Conservation (phyloP, 2,113 vertebrate species). For the Thunnus thynnus region DNA sequence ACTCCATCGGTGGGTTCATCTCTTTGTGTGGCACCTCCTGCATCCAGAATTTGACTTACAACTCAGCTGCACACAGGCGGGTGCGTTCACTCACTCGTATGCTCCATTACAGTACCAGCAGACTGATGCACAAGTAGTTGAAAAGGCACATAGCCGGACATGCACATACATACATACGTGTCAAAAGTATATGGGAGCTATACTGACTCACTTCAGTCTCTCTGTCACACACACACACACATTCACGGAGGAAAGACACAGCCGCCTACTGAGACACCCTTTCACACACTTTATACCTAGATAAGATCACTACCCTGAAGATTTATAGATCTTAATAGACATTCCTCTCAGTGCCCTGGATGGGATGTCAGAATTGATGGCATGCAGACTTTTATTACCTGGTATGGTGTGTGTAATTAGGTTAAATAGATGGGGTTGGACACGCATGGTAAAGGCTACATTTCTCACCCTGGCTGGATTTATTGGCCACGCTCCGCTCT, state of each 20-base stretch:
- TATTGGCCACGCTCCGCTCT: conserved; percentile 82
- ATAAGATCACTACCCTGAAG: conserved; percentile 68
- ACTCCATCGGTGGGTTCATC: conserved; percentile 39
- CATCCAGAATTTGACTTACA: conserved; percentile 30
- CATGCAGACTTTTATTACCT: conserved; percentile 86
- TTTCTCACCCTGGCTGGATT: conserved; percentile 83
- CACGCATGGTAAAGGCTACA: conserved; percentile 82
- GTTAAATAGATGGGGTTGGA: conserved; percentile 86
- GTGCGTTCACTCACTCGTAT: neutral
- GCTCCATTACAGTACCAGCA: conserved; percentile 12
- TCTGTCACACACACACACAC: conserved; percentile 16
- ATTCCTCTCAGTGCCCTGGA: conserved; percentile 73
- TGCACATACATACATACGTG: conserved; percentile 20
- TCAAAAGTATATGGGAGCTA: conserved; percentile 44
- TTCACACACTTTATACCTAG: conserved; percentile 60
- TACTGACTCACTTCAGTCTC: conserved; percentile 28
- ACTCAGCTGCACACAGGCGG: conserved; percentile 24
- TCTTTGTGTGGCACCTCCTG: conserved; percentile 44
- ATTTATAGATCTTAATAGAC: conserved; percentile 84
- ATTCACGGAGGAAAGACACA: conserved; percentile 26
- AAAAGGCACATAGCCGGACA: conserved; percentile 35
- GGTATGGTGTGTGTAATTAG: conserved; percentile 86
- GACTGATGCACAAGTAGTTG: conserved; percentile 14
- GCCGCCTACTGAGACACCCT: conserved; percentile 62
- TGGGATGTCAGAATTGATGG: conserved; percentile 85